Evolutionary conservation across 2,888 invertebrate species (phyloP).

Genomic region (Lymantria dispar): DNA sequence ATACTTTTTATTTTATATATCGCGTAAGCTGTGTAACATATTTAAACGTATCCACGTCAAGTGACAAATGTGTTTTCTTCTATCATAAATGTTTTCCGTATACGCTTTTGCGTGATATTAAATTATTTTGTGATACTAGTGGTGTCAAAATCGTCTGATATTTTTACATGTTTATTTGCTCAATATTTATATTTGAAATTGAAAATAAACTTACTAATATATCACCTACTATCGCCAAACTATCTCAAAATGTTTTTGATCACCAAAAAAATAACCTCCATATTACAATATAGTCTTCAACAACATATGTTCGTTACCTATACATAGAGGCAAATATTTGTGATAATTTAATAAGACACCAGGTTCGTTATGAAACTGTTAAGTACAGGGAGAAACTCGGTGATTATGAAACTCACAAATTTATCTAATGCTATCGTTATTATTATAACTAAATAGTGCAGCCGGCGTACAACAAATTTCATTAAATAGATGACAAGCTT

Average conservation of each 20-base stretch:
- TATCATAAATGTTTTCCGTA: too few species aligned
- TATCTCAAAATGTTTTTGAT: not conserved
- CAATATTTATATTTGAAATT: slow-evolving; percentile 18
- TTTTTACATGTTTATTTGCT: slow-evolving; percentile 23
- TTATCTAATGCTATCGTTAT: slow-evolving; percentile 35
- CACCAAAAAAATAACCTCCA: not conserved
- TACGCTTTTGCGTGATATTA: too few species aligned
- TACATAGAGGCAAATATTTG: slow-evolving; percentile 25
- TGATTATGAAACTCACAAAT: slow-evolving; percentile 48
- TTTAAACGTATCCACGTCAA: too few species aligned
- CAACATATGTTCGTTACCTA: slow-evolving; percentile 8
- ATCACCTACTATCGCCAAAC: slow-evolving; percentile 25
- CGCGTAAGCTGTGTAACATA: too few species aligned
- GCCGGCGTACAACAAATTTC: not conserved
- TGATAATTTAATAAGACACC: slow-evolving; percentile 43
- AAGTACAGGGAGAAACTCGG: slow-evolving; percentile 55
- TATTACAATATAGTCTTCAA: not conserved
- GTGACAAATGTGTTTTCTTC: too few species aligned
- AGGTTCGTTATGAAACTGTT: slow-evolving; percentile 52
- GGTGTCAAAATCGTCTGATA: not conserved
- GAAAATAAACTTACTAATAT: slow-evolving; percentile 20
- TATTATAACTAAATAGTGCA: slow-evolving; percentile 26
- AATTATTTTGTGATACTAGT: too few species aligned
- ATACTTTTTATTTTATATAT: too few species aligned
- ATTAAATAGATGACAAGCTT: not conserved